These are phyloP conservation scores for Alfaro cultratus DNA, from an alignment of 2,797 vertebrate species.

Conservation along the genomic window DNA sequence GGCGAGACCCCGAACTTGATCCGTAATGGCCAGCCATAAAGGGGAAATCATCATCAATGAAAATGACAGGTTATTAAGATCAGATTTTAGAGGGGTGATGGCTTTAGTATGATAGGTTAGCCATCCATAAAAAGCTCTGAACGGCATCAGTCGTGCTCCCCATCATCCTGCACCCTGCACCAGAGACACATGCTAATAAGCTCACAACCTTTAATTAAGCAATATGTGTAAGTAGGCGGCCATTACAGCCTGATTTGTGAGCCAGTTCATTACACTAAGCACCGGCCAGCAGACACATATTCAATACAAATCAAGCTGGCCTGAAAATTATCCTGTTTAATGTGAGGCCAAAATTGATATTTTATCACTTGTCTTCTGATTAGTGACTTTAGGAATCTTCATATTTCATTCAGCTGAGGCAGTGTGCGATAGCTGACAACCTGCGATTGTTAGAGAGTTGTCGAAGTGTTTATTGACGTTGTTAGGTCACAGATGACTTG, in stretches of 20 bases:
- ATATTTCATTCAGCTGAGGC: conserved; percentile 83
- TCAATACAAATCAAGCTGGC: conserved; percentile 97
- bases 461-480: conserved; percentile 82
- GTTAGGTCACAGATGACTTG: conserved; percentile 62
- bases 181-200: conserved; percentile 99
- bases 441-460: conserved; percentile 78
- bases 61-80: conserved; percentile 94
- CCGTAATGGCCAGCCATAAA: conserved; percentile 81
- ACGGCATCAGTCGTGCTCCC: conserved; percentile 89
- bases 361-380: conserved; percentile 89
- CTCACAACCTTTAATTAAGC: conserved; percentile 99
- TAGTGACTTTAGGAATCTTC: conserved; percentile 82
- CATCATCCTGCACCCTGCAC: conserved; percentile 82
- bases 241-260: conserved; percentile 99
- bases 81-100: conserved; percentile 78
- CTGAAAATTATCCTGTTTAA: conserved; percentile 93
- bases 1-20: conserved; percentile 71
- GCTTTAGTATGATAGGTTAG: conserved; percentile 92
- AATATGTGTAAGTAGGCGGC: conserved; percentile 99
- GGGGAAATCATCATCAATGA: conserved; percentile 84
- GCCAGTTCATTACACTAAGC: conserved; percentile 94
- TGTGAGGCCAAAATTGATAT: conserved; percentile 90
- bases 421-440: conserved; percentile 81
- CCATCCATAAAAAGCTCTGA: conserved; percentile 93
- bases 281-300: conserved; percentile 93